Evolutionary conservation across 2,113 vertebrate genomes (phyloP).

Genomic region (Verasper variegatus): DNA sequence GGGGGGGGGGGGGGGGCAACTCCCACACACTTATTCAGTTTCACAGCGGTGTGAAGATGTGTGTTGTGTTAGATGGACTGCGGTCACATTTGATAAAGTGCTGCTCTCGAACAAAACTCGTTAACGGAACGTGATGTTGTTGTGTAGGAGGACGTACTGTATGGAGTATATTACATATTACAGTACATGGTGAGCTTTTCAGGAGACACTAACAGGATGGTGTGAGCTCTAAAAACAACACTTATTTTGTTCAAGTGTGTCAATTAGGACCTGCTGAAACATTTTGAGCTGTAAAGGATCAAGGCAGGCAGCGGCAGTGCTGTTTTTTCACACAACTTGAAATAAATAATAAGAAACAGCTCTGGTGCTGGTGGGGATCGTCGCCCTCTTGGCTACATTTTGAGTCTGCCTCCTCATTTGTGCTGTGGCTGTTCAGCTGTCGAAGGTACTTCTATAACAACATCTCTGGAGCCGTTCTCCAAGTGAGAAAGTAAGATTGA

Average conservation of each 20-base stretch:
- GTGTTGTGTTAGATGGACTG: conserved; percentile 30
- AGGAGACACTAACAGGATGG: neutral
- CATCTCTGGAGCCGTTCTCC: conserved; percentile 29
- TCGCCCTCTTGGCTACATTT: neutral
- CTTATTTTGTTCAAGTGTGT: conserved; percentile 29
- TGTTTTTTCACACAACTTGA: conserved; percentile 10
- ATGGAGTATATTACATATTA: neutral
- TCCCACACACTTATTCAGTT: conserved; percentile 56
- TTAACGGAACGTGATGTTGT: conserved; percentile 47
- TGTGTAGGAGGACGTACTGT: conserved; percentile 54
- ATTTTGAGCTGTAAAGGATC: conserved; percentile 19
- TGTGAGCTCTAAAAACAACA: neutral
- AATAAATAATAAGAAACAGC: conserved; percentile 26
- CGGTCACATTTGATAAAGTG: conserved; percentile 60
- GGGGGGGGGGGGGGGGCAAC: conserved; percentile 11
- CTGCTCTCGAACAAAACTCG: conserved; percentile 36
- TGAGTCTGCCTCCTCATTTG: conserved; percentile 46
- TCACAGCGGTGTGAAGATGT: conserved; percentile 19
- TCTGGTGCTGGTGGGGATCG: conserved; percentile 32
- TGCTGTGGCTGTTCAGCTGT: conserved; percentile 20
- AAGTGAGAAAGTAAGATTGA: conserved; percentile 42
- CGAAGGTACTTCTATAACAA: conserved; percentile 31
- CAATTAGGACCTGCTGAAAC: conserved; percentile 31
- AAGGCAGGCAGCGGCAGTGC: neutral
- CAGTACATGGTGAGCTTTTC: conserved; percentile 26